Evolutionary conservation across 2,113 vertebrate species (phyloP).

Genomic region (Fregata magnificens): DNA sequence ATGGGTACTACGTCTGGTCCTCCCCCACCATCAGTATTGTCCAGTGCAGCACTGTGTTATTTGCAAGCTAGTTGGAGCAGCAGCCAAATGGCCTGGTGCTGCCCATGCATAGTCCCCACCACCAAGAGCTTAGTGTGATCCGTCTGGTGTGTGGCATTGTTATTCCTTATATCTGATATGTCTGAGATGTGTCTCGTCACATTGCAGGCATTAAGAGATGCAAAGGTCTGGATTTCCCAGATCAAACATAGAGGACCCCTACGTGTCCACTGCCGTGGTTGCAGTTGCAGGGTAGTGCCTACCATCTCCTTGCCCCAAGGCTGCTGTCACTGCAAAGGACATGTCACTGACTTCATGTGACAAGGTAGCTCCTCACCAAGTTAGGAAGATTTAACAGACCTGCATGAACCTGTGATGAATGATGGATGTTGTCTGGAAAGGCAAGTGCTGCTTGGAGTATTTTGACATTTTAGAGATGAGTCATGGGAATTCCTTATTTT

Average conservation of each 20-base stretch:
- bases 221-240: not conserved
- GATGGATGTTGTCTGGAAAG: not conserved
- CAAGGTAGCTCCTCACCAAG: not conserved
- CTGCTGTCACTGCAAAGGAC: not conserved
- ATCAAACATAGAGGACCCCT: not conserved
- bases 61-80: not conserved
- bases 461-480: not conserved
- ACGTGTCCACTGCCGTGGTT: fast-evolving
- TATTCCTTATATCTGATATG: fast-evolving
- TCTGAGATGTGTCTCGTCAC: not conserved
- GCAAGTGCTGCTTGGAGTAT: not conserved
- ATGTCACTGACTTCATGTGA: fast-evolving
- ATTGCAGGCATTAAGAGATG: not conserved
- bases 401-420: not conserved
- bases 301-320: not conserved
- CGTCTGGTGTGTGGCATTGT: not conserved
- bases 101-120: not conserved
- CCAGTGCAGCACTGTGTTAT: not conserved
- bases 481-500: not conserved
- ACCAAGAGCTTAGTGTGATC: not conserved
- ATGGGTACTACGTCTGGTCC: fast-evolving
- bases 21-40: not conserved
- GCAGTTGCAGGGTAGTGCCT: too few species aligned
- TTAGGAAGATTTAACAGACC: not conserved
- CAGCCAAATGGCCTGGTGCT: not conserved